Base-by-base conservation (phyloP, 2,113 vertebrate species). In the Rutilus rutilus region DNA sequence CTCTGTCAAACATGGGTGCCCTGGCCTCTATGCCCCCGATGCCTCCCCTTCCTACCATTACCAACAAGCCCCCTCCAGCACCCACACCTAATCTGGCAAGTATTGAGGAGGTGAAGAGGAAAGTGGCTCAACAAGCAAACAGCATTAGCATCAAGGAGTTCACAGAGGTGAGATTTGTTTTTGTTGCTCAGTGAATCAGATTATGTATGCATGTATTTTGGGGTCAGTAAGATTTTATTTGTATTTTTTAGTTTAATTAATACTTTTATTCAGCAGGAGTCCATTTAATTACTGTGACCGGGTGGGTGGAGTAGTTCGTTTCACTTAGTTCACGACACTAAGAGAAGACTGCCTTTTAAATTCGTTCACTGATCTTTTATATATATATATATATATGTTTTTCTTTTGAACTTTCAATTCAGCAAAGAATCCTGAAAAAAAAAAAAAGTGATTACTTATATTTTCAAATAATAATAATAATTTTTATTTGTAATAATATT, bases 91-190 rank as follows among this genome's bases (percentile, higher is more conserved):
- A 96, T 89, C 84, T 95, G 86, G 94, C 94, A 89, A 94, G 94
- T 91, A 95, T 95, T 0, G 94, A 94, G 83, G 95, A 96, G 93
- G 96, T 91, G 91, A 99, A 88, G 96, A 97, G 95, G 89, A 99
- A 98, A 92, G 96, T 97, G 89, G 95, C 94, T 84, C 97, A 99
- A 90, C 98, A 99, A 84, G 97, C 97, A 27, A 97, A 97, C 84
- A 97, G 97, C 92, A 97, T 97, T 78, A 99, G 97, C 21, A 96
- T 99, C 88, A 97, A 98, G 93, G 98, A 99, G 92, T 96, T 99
- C 54, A 99, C 98, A 36, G 98, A 99, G 97, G 98, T 99, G 94
- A 73, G 84, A 62, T 47, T 47, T 78, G n/a, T 42, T 21, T 27
- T 14, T 27, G 21, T 47, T 78, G 15, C 1, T 30, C 21, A 54